These are phyloP conservation scores for Apamea monoglypha DNA, from an alignment of 2,888 invertebrate genomes.

Conservation along the genomic window DNA sequence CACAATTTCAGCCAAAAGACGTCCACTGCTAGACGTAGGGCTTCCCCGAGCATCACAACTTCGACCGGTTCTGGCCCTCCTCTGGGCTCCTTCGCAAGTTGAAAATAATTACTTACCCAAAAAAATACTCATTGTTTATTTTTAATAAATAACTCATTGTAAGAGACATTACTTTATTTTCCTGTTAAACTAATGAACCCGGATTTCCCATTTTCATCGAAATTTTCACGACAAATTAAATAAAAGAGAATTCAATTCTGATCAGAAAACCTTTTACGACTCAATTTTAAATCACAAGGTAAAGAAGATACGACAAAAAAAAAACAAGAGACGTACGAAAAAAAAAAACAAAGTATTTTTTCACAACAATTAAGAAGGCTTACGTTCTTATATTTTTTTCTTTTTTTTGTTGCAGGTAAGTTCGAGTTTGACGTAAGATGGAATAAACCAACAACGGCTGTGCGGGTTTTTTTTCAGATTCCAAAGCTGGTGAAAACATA, in stretches of 20 bases:
- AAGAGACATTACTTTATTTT: conserved; percentile 6
- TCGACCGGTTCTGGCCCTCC: not conserved
- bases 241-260: conserved; percentile 46
- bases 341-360: conserved; percentile 31
- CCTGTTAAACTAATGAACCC: conserved; percentile 20
- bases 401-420: conserved; percentile 62
- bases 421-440: conserved; percentile 26
- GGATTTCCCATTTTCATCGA: conserved; percentile 26
- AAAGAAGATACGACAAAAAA: conserved; percentile 13
- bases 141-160: conserved; percentile 2
- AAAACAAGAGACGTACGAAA: conserved; percentile 29
- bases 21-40: not conserved
- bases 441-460: conserved; percentile 23
- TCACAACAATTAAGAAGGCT: conserved; percentile 41
- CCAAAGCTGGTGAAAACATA: conserved; percentile 12
- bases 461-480: conserved; percentile 1
- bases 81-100: not conserved
- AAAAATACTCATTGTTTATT: conserved; percentile 1
- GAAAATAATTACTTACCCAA: not conserved
- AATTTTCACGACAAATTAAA: conserved; percentile 42
- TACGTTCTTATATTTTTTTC: conserved; percentile 39
- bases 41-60: not conserved
- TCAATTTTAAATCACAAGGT: conserved; percentile 43
- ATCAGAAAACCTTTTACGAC: conserved; percentile 54
- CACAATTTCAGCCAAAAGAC: not conserved